Percentiles rank a stretch among this genome's conserved stretches.
Evolutionary conservation across 2,888 invertebrate genomes (phyloP).

Genomic region (Hedychridium roseum): DNA sequence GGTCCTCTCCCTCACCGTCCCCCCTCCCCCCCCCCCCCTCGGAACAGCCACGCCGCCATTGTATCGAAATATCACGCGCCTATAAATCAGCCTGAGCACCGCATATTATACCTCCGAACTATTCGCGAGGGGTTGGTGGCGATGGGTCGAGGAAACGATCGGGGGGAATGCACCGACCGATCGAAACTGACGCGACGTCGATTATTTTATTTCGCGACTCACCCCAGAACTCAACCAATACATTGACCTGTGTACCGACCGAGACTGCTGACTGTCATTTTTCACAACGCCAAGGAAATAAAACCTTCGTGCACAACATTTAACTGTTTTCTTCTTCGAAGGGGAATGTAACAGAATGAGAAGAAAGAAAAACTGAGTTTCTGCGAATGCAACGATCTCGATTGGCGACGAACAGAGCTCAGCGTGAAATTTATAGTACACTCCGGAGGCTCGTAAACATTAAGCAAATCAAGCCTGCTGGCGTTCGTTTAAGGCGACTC

Average conservation of each 20-base stretch:
- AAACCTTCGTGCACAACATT: too few relatives aligned
- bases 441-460: slow-evolving; percentile 16
- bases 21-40: slow-evolving; percentile 14
- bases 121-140: slow-evolving; percentile 34
- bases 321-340: too few relatives aligned
- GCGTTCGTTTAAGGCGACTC: slow-evolving; percentile 15
- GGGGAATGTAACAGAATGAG: too few relatives aligned
- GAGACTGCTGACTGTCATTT: too few relatives aligned
- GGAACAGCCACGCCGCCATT: slow-evolving; percentile 32
- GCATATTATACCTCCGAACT: slow-evolving; percentile 54
- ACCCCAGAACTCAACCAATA: too few relatives aligned
- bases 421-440: slow-evolving; percentile 16
- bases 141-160: slow-evolving; percentile 9
- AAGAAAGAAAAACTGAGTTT: too few relatives aligned
- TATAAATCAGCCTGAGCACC: slow-evolving; percentile 53
- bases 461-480: slow-evolving; percentile 21
- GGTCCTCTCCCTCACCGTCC: slow-evolving; percentile 18
- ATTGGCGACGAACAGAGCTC: slow-evolving; percentile 1
- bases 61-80: slow-evolving; percentile 54
- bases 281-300: too few relatives aligned
- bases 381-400: too few relatives aligned
- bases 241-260: too few relatives aligned
- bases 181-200: slow-evolving; percentile 51
- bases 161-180: slow-evolving; percentile 27
- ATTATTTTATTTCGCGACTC: slow-evolving; percentile 47